Evolutionary conservation across 2,888 invertebrate species (phyloP), one percentile per base, ranked within the genome.

Genomic region (Selenia dentaria): DNA sequence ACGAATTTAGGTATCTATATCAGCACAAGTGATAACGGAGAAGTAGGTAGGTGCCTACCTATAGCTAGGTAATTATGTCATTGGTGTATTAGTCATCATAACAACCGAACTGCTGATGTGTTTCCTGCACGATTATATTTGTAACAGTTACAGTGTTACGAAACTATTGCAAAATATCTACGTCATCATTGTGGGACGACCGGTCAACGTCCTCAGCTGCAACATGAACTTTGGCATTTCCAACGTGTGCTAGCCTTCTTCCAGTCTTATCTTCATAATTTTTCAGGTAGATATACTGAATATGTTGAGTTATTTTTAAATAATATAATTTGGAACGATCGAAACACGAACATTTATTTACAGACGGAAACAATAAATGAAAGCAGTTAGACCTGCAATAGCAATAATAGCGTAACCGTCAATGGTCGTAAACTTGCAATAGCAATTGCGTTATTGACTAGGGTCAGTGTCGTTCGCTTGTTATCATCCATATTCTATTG

Each of bases 391-490:
- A 62, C 57, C 31, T 61, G 54, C 56, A 62, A 59, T 59, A 64
- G 56, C 57, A 57, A 55, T 28, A 51, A 54, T 54, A 54, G 55
- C 68, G 67, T 72, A 65, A 75, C 51, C 33, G 26, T 49, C 32
- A 2, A 6, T 8, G 56, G 31, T 69, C 71, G 65, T 73, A 72
- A 78, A 74, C 51, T 67, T 62, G 45, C 53, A 64, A 39, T 37
- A 62, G 16, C 14, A 61, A 66, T 59, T 59, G 64, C 50, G 48
- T 44, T 64, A 66, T 75, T 79, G 77, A 67, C 73, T 59, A 43
- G 72, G 82, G 81, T 80, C 81, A 82, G 79, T 74, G 29, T 58
- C 67, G 48, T 52, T 57, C 37, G 22, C 28, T 52, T 49, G 13
- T 32, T 31, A 16, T 14, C 11, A n/a, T n/a, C 37, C 28, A 18